Conservation (phyloP, 2,113 vertebrate species). For the Stigmatopora nigra region DNA sequence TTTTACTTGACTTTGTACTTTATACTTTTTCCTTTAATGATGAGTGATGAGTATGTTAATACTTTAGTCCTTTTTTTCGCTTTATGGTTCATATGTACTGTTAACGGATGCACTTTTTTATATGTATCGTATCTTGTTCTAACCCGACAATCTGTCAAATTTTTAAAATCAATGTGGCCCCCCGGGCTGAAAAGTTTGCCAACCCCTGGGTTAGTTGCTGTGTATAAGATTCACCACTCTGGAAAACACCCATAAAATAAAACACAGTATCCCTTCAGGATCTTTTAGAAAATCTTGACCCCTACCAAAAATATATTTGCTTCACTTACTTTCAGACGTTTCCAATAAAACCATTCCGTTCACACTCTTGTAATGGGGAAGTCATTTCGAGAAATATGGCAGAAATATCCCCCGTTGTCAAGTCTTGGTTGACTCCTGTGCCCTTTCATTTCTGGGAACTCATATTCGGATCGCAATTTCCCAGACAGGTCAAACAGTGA, state of each 20-base stretch:
- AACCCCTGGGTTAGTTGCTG: too few relatives aligned
- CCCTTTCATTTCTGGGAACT: not conserved
- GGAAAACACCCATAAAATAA: not conserved
- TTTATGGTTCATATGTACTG: too few relatives aligned
- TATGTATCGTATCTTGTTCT: too few relatives aligned
- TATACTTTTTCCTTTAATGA: too few relatives aligned
- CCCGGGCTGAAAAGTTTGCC: too few relatives aligned
- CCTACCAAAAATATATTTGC: not conserved
- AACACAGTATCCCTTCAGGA: constrained; percentile 1
- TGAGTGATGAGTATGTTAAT: too few relatives aligned
- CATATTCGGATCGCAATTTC: not conserved
- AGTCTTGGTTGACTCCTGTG: not conserved
- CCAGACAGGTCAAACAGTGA: constrained; percentile 17
- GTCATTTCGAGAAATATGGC: not conserved
- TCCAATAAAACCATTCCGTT: not conserved
- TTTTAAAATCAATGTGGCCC: too few relatives aligned
- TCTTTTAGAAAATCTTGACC: constrained; percentile 30
- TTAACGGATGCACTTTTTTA: too few relatives aligned
- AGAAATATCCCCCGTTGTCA: not conserved
- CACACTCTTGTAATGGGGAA: not conserved
- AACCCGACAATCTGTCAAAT: too few relatives aligned
- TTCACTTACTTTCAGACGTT: not conserved
- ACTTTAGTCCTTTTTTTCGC: too few relatives aligned
- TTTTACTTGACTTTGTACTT: too few relatives aligned
- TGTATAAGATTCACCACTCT: constrained; percentile 22